phyloP scores from a whole-genome alignment of 2,888 invertebrate species.

The Tigriopus californicus region DNA sequence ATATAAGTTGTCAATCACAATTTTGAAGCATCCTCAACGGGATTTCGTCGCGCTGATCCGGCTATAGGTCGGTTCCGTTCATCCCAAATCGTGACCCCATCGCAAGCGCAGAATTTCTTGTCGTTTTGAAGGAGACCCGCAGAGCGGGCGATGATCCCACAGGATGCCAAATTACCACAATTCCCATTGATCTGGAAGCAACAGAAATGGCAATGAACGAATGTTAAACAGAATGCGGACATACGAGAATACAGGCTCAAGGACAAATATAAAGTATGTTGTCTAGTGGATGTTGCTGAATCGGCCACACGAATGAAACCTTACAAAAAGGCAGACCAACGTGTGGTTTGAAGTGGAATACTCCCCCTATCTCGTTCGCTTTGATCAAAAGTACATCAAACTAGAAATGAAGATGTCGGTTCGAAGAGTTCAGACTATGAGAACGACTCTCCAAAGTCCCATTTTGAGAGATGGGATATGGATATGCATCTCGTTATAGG shows the following conservation, averaged over 20 bases:
- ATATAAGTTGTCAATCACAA: neutral
- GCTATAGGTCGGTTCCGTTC: conserved; percentile 38
- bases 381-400: too few species aligned
- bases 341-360: too few species aligned
- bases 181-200: conserved; percentile 38
- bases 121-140: conserved; percentile 69
- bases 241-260: neutral
- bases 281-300: neutral
- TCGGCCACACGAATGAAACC: too few species aligned
- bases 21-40: neutral
- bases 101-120: conserved; percentile 72
- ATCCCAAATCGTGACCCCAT: conserved; percentile 75
- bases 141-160: conserved; percentile 72
- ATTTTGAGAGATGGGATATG: too few species aligned
- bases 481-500: too few species aligned
- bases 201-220: neutral
- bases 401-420: too few species aligned
- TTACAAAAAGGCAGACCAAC: too few species aligned
- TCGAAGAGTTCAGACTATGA: too few species aligned
- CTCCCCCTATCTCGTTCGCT: too few species aligned
- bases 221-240: neutral
- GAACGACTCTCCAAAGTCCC: too few species aligned
- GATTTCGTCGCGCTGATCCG: conserved; percentile 9
- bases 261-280: neutral
- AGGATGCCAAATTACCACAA: conserved; percentile 48